phyloP scores from a whole-genome alignment of 2,888 invertebrate species.

The Serripes groenlandicus region DNA sequence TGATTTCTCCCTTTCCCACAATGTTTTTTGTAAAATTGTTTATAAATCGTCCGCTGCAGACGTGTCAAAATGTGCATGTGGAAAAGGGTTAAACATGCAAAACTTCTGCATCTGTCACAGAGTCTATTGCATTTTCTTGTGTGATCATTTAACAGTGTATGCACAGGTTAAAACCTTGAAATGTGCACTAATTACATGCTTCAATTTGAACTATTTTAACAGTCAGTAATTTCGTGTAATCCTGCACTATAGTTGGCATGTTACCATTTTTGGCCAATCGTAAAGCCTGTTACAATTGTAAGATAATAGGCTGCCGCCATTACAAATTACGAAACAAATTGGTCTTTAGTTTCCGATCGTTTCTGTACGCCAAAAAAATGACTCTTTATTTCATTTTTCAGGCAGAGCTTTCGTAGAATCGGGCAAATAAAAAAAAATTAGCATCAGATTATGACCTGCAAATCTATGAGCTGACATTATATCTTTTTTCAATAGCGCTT shows the following conservation, averaged over 20 bases:
- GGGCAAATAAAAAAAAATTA: too few species aligned
- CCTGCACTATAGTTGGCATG: slow-evolving; percentile 4
- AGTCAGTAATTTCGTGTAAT: slow-evolving; percentile 22
- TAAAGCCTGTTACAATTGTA: background rate
- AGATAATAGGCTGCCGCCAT: background rate
- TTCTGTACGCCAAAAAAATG: too few species aligned
- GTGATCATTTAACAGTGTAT: slow-evolving; percentile 30
- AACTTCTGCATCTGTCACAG: slow-evolving; percentile 40
- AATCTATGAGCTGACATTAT: too few species aligned
- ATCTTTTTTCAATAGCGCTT: too few species aligned
- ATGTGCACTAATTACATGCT: slow-evolving; percentile 25
- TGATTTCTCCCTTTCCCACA: background rate
- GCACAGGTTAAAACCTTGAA: slow-evolving; percentile 28
- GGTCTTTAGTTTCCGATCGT: background rate
- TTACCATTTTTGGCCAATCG: slow-evolving; percentile 2
- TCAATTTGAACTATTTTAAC: background rate
- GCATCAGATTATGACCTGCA: too few species aligned
- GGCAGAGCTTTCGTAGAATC: too few species aligned
- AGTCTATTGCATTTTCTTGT: slow-evolving; percentile 20
- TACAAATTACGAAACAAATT: background rate
- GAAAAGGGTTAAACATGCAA: background rate
- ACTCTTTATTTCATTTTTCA: too few species aligned
- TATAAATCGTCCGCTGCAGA: background rate
- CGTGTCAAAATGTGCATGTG: background rate
- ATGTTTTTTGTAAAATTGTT: background rate